phyloP scores from a whole-genome alignment of 2,888 invertebrate species.

The Drosophila leonis region DNA sequence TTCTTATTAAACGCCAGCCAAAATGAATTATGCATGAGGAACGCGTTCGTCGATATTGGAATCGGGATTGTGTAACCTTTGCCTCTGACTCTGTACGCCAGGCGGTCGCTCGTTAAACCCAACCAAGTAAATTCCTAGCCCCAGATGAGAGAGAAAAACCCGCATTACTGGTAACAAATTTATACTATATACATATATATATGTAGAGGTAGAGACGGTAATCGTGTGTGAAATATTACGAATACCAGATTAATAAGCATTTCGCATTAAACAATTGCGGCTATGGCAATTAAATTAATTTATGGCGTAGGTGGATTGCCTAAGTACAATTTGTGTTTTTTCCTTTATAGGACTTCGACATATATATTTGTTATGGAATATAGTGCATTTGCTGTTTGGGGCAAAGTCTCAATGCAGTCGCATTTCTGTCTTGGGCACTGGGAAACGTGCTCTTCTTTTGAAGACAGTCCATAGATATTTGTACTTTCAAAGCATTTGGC shows the following conservation, averaged over 20 bases:
- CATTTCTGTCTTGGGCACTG: constrained; percentile 19
- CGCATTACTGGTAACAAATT: constrained; percentile 7
- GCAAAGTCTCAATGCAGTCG: constrained; percentile 24
- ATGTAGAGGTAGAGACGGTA: constrained; percentile 21
- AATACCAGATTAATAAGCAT: constrained; percentile 35
- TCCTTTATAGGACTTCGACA: neutral
- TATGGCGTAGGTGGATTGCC: neutral
- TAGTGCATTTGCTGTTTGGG: constrained; percentile 13
- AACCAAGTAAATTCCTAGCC: constrained; percentile 13
- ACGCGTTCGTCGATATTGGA: constrained; percentile 22
- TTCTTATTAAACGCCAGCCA: constrained; percentile 69
- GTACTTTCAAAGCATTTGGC: constrained; percentile 52
- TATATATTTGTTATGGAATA: neutral
- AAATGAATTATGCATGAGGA: constrained; percentile 68
- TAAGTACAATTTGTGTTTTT: neutral
- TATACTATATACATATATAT: neutral
- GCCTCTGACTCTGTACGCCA: neutral
- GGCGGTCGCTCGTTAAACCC: neutral
- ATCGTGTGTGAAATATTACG: constrained; percentile 48
- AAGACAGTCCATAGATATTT: constrained; percentile 27
- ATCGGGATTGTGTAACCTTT: constrained; percentile 37
- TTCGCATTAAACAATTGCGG: constrained; percentile 41
- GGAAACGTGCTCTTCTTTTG: constrained; percentile 43
- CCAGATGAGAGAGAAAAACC: constrained; percentile 9
- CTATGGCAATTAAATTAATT: constrained; percentile 26